A percentile compares a stretch with the other conserved stretches of the same genome.
Conservation (phyloP, 2,888 invertebrate genomes). For the Lamellibrachia columna region DNA sequence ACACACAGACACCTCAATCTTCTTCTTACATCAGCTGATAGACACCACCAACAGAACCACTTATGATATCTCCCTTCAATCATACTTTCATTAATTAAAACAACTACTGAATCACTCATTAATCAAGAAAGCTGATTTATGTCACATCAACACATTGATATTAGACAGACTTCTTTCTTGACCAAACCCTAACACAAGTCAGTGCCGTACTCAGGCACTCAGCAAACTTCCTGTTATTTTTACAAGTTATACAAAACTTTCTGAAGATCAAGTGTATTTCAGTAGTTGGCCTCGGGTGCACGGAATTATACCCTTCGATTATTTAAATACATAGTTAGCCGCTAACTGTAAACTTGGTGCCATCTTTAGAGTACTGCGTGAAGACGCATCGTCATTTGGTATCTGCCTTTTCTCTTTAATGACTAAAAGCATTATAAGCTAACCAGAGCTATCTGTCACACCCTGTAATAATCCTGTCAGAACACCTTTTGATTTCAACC, state of each 20-base stretch:
- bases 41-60: not conserved
- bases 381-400: not conserved
- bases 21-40: not conserved
- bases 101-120: not conserved
- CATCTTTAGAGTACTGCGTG: not conserved
- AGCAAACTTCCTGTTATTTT: not conserved
- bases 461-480: not conserved
- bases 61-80: not conserved
- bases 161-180: not conserved
- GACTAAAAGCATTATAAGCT: not conserved
- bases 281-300: not conserved
- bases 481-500: not conserved
- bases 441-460: not conserved
- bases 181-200: not conserved
- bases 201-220: not conserved
- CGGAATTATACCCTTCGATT: not conserved
- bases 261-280: not conserved
- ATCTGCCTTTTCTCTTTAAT: not conserved
- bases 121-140: not conserved
- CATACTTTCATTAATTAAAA: not conserved
- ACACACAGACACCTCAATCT: not conserved
- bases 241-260: not conserved
- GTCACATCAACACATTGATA: not conserved
- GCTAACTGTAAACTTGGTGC: not conserved
- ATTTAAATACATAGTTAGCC: not conserved